Conservation (phyloP, 2,797 vertebrate species). For the Gymnocypris eckloni region DNA sequence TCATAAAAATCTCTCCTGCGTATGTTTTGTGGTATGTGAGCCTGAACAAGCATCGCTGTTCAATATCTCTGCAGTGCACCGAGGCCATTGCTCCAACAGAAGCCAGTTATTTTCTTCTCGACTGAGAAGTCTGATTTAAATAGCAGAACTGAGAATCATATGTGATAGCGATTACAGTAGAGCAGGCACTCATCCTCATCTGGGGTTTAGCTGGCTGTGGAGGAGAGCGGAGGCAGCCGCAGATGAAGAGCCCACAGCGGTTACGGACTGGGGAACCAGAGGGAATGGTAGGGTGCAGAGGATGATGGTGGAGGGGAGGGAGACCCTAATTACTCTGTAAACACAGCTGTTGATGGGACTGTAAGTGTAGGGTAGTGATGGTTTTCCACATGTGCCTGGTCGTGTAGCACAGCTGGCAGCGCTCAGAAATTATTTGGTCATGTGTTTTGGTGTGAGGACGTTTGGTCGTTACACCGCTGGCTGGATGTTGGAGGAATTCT, state of each 20-base stretch:
- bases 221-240: constrained; percentile 33
- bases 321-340: constrained; percentile 60
- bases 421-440: constrained; percentile 38
- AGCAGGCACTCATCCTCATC: constrained; percentile 21
- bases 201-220: constrained; percentile 43
- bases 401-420: constrained; percentile 40
- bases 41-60: neutral
- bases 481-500: neutral
- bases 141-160: constrained; percentile 25
- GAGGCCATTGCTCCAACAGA: constrained; percentile 9
- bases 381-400: constrained; percentile 39
- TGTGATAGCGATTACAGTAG: constrained; percentile 20
- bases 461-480: neutral
- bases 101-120: constrained; percentile 15
- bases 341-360: constrained; percentile 61
- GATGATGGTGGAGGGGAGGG: constrained; percentile 36
- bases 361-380: constrained; percentile 52
- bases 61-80: neutral
- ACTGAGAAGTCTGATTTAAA: constrained; percentile 20
- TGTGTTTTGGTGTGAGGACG: constrained; percentile 38
- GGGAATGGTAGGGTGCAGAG: constrained; percentile 29
- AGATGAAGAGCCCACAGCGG: constrained; percentile 32
- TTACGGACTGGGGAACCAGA: constrained; percentile 29
- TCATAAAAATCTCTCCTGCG: neutral
- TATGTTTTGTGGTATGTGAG: neutral